Evolutionary conservation across 1,140 invertebrate genomes (phyloP).

Genomic region (Platorchestia sp.): DNA sequence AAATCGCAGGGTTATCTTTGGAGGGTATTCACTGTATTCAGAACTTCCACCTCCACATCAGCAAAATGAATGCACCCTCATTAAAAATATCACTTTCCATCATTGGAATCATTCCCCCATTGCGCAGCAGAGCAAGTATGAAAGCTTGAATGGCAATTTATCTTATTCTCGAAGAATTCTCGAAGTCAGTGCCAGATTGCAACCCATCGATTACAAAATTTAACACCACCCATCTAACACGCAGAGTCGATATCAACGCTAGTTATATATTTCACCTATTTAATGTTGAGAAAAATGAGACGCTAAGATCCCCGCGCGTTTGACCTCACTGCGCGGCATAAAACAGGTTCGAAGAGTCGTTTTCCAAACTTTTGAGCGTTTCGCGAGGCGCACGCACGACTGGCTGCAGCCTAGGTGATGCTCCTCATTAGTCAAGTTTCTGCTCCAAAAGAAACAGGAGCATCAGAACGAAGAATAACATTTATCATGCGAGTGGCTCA

Average conservation of each 20-base stretch:
- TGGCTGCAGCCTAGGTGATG: neutral
- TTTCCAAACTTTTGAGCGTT: neutral
- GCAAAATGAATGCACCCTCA: neutral
- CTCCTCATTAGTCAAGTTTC: neutral
- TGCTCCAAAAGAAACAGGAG: neutral
- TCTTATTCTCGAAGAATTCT: too few relatives aligned
- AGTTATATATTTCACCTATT: too few relatives aligned
- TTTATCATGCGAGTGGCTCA: too few relatives aligned
- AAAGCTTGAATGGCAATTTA: neutral
- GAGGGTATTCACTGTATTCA: neutral
- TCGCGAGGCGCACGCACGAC: neutral
- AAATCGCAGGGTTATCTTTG: neutral
- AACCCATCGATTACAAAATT: neutral
- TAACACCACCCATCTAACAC: neutral
- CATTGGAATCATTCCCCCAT: neutral
- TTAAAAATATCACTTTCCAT: neutral
- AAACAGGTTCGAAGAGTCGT: neutral
- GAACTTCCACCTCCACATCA: too few relatives aligned
- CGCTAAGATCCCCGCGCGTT: neutral
- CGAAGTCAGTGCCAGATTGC: neutral
- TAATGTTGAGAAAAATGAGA: neutral
- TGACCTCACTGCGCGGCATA: neutral
- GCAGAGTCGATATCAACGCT: neutral
- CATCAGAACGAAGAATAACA: neutral
- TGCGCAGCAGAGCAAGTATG: neutral